Evolutionary conservation across 2,797 vertebrate genomes (phyloP).

Genomic region (Urocyon cinereoargenteus): DNA sequence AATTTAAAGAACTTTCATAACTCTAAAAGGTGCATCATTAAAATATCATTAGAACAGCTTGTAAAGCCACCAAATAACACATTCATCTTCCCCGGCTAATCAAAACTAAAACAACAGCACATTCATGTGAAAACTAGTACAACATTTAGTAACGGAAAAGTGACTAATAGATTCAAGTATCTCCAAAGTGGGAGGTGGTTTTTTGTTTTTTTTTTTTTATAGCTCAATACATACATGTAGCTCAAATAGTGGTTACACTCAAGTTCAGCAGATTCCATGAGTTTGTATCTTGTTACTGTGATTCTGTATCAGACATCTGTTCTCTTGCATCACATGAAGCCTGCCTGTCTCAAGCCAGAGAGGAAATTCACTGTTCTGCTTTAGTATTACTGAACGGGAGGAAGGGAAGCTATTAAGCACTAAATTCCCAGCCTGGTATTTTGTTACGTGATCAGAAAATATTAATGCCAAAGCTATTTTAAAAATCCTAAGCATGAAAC

Average conservation of each 20-base stretch:
- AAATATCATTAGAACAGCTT: conserved; percentile 56
- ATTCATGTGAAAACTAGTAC: background rate
- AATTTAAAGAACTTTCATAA: conserved; percentile 40
- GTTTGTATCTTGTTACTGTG: conserved; percentile 44
- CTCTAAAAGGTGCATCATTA: conserved; percentile 46
- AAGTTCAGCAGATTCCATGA: background rate
- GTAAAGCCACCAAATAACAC: conserved; percentile 52
- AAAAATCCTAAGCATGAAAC: background rate
- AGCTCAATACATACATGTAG: background rate
- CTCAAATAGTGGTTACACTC: background rate
- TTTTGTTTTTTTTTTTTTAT: background rate
- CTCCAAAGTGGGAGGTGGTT: background rate
- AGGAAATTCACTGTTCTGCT: conserved; percentile 41
- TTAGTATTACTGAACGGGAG: background rate
- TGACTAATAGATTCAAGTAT: background rate
- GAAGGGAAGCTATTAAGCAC: background rate
- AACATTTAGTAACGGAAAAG: conserved; percentile 4
- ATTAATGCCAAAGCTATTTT: background rate
- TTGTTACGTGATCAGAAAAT: background rate
- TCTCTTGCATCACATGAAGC: background rate
- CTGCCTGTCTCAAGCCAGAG: conserved; percentile 6
- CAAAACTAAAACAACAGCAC: conserved; percentile 17
- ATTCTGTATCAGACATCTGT: conserved; percentile 48
- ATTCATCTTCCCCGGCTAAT: background rate
- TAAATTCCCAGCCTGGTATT: background rate